Base-by-base conservation (phyloP, 1,140 invertebrate genomes). In the Zaprionus capensis region DNA sequence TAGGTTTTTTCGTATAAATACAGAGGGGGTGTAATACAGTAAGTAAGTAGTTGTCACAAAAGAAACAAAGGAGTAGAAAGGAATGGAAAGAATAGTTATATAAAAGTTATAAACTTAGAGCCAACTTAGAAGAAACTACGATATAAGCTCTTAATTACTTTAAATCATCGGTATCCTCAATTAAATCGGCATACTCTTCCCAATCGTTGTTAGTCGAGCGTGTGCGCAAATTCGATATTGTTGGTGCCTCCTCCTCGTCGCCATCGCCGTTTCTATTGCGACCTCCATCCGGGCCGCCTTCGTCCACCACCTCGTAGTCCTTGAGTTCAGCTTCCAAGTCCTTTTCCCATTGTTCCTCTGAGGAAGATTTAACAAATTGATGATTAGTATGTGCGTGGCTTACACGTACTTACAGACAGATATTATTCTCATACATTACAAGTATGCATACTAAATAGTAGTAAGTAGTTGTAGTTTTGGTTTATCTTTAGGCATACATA, bases 271-370 rank as follows among this genome's bases (percentile, higher is more conserved):
- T 56, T 56, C 71, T 72, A 14, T 53, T 68, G 22, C 71, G 66
- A 7, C 73, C 73, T 5, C 72, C 55, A n/a, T 53, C 51, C 24
- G 88, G 76, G 61, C 76, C 79, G 44, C 92, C 88, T 72, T 94
- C 94, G 70, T 95, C 95, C 9, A 98, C 96, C 66, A 98, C 96
- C 93, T 98, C 97, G 93, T 97, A 98, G 92, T 98, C 97, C 93
- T 98, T 97, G 75, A 98, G 94, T 94, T 98, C 97, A 57, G 97
- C 96, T 93, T 98, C 97, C 90, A 98, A 94, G 93, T 98, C 97
- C 88, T 97, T 96, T 94, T 98, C 97, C 97, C 97, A 98, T 94
- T 98, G 97, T 94, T 98, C 97, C 95, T 97, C 96, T 95, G 93
- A 62, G 77, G 71, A 86, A 80, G 70, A 82, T 67, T 62, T 44